These are phyloP conservation scores for Centropristis striata DNA, from an alignment of 2,113 vertebrate genomes.

Conservation along the genomic window DNA sequence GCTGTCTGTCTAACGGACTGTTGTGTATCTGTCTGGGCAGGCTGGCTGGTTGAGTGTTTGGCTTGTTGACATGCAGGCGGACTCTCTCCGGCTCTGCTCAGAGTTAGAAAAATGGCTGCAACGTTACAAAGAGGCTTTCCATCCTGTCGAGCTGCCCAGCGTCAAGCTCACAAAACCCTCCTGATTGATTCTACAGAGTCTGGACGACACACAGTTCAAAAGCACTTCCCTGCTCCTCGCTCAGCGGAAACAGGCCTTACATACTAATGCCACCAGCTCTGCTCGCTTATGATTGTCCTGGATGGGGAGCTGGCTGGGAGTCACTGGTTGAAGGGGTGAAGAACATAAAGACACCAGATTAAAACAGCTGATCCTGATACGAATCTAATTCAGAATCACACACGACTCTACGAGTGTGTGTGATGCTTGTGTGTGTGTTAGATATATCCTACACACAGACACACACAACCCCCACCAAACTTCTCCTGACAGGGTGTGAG, in stretches of 20 bases:
- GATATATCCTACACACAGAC: conserved; percentile 14
- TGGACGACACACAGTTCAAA: conserved; percentile 36
- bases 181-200: conserved; percentile 77
- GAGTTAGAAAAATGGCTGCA: conserved; percentile 36
- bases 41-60: conserved; percentile 37
- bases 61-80: conserved; percentile 56
- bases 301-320: background rate
- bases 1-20: conserved; percentile 16
- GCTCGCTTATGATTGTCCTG: conserved; percentile 37
- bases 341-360: background rate
- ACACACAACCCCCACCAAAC: background rate
- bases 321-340: conserved; percentile 10
- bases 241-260: conserved; percentile 63
- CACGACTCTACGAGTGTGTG: background rate
- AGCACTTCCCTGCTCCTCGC: conserved; percentile 58
- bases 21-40: conserved; percentile 14
- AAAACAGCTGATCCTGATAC: background rate
- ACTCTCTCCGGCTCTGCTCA: conserved; percentile 49
- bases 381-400: background rate
- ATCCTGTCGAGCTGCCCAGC: conserved; percentile 49
- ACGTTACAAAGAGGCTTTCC: conserved; percentile 58
- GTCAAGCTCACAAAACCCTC: conserved; percentile 53
- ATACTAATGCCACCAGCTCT: conserved; percentile 56
- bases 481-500: conserved; percentile 27
- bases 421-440: background rate